Evolutionary conservation across 2,797 vertebrate genomes (phyloP), one percentile per base, ranked within the genome.

Genomic region (Lagocephalus sceleratus): DNA sequence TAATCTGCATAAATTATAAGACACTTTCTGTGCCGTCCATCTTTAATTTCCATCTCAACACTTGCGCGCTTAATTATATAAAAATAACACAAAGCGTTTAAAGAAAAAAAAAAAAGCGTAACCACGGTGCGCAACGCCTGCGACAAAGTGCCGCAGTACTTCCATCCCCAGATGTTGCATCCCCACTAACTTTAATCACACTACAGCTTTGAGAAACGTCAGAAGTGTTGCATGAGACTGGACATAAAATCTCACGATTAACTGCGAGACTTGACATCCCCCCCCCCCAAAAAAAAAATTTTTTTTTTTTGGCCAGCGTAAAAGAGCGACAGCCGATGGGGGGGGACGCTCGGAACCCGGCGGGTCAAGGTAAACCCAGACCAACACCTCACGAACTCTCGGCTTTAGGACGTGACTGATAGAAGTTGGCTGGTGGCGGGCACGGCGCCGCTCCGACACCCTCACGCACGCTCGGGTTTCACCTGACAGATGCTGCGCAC

Each of bases 231-330:
- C 56, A 71, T 41, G 75, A 76, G 71, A 70, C 16, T 16, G 26
- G 22, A 4, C 50, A 32, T 60, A 63, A 83, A 88, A 52, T 90
- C 87, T 90, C 91, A 85, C 90, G 88, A 88, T 87, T 79, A 82
- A 82, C 71, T 68, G 75, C 85, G 89, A 85, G 82, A 88, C 78
- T 84, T 63, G 56, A 40, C 17, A 60, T 47, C 56, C 71, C 77
- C 62, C n/a, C n/a, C n/a, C n/a, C n/a, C n/a, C n/a, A n/a, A n/a
- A n/a, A n/a, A n/a, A n/a, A 64, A 75, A 81, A 76, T 76, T 78
- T n/a, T n/a, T n/a, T n/a, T n/a, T n/a, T n/a, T n/a, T 76, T 70
- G 72, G 71, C 75, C 65, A 71, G 81, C 64, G 17, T 54, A 55
- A 69, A 75, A 88, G 78, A 87, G 87, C 85, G 84, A 80, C 88